These are phyloP conservation scores for Daubentonia madagascariensis DNA, from an alignment of 2,113 vertebrate species.

Conservation along the genomic window DNA sequence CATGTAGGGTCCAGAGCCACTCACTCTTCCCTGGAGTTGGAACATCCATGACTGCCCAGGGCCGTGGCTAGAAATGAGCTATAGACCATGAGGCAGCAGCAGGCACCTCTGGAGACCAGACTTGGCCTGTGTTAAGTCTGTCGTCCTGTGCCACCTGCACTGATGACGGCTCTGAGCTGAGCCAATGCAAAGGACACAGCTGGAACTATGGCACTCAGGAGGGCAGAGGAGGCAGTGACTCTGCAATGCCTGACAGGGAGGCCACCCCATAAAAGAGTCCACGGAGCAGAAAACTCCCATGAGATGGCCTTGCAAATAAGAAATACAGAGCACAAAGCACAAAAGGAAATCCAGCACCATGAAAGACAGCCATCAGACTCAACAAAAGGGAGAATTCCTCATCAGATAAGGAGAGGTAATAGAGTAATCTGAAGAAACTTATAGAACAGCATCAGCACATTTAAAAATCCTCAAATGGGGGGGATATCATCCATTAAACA, in stretches of 20 bases:
- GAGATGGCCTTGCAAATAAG: neutral
- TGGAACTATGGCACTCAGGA: neutral
- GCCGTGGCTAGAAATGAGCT: neutral
- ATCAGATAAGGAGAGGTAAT: neutral
- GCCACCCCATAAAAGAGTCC: neutral
- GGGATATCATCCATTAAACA: neutral
- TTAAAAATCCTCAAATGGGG: neutral
- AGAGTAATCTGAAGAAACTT: neutral
- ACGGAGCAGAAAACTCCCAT: neutral
- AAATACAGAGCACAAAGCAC: neutral
- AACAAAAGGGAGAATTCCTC: neutral
- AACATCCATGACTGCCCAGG: neutral
- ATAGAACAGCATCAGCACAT: neutral
- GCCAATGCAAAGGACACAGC: neutral
- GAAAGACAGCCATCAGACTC: neutral
- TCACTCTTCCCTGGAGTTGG: neutral
- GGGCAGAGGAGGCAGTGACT: neutral
- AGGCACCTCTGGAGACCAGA: neutral
- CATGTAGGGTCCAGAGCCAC: too few relatives aligned
- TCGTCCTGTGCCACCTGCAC: neutral
- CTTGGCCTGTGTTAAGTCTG: neutral
- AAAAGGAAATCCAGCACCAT: neutral
- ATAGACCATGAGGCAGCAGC: rapidly evolving
- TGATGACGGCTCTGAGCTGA: neutral
- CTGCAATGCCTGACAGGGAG: neutral